Conservation (phyloP, 2,888 invertebrate genomes). For the Bembecia ichneumoniformis region DNA sequence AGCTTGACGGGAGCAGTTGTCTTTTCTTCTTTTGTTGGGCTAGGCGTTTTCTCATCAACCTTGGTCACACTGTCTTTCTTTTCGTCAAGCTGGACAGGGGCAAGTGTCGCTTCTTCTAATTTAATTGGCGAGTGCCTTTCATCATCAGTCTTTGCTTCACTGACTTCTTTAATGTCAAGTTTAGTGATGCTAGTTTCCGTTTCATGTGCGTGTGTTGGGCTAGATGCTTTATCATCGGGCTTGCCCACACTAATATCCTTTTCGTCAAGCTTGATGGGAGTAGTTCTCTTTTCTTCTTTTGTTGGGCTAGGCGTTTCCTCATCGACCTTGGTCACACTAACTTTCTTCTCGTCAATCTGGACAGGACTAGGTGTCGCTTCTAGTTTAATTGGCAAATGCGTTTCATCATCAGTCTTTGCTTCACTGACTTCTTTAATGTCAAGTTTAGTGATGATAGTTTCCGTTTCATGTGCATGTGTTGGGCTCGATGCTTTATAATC, state of each 20-base stretch:
- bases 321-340: not conserved
- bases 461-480: not conserved
- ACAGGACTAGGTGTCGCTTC: conserved; percentile 5
- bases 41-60: conserved; percentile 5
- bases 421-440: not conserved
- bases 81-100: not conserved
- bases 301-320: conserved; percentile 2
- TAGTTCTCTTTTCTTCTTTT: conserved; percentile 1
- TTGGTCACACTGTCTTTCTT: not conserved
- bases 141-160: not conserved
- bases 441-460: not conserved
- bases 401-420: not conserved
- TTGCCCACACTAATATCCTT: not conserved
- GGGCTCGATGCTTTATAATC: not conserved
- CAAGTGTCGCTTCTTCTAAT: not conserved
- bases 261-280: conserved; percentile 2
- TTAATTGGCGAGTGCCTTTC: not conserved
- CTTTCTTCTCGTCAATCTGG: not conserved
- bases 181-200: not conserved
- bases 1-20: conserved; percentile 1
- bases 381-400: not conserved
- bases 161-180: not conserved
- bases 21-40: conserved; percentile 3
- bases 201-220: not conserved
- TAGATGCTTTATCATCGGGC: conserved; percentile 2